A percentile compares a stretch with the other conserved stretches of the same genome.
These are phyloP conservation scores for Nannospalax galili DNA, from an alignment of 2,113 vertebrate genomes.

Conservation along the genomic window DNA sequence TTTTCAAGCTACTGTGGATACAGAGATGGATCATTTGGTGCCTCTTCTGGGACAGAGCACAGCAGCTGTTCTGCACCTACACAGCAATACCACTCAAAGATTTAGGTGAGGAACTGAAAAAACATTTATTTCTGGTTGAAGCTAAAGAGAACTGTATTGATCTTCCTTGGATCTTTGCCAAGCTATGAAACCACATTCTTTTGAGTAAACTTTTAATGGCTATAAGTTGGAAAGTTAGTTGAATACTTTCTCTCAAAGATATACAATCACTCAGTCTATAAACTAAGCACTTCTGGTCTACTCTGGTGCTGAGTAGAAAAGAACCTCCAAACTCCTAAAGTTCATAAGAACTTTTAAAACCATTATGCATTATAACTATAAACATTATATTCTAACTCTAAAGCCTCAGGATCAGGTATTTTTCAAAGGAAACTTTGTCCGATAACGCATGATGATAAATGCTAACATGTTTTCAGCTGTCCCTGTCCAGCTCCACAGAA, in stretches of 20 bases:
- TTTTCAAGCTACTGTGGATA: conserved; percentile 46
- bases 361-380: conserved; percentile 4
- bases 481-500: not conserved
- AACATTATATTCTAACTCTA: conserved; percentile 37
- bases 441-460: not conserved
- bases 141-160: conserved; percentile 66
- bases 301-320: not conserved
- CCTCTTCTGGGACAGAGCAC: conserved; percentile 44
- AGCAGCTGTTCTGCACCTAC: conserved; percentile 1
- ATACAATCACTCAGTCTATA: not conserved
- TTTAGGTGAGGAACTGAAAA: conserved; percentile 57
- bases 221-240: not conserved
- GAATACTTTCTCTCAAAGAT: conserved; percentile 52
- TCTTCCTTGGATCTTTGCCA: conserved; percentile 59
- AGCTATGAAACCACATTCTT: conserved; percentile 49
- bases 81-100: not conserved
- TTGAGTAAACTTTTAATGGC: conserved; percentile 43
- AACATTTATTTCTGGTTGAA: conserved; percentile 62
- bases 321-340: not conserved
- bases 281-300: conserved; percentile 14
- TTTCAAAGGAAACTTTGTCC: conserved; percentile 25
- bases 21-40: conserved; percentile 53
- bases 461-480: not conserved
- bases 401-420: not conserved
- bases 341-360: conserved; percentile 50